Evolutionary conservation across 2,888 invertebrate species (phyloP), one percentile per base, ranked within the genome.

Genomic region (Fragum fragum): DNA sequence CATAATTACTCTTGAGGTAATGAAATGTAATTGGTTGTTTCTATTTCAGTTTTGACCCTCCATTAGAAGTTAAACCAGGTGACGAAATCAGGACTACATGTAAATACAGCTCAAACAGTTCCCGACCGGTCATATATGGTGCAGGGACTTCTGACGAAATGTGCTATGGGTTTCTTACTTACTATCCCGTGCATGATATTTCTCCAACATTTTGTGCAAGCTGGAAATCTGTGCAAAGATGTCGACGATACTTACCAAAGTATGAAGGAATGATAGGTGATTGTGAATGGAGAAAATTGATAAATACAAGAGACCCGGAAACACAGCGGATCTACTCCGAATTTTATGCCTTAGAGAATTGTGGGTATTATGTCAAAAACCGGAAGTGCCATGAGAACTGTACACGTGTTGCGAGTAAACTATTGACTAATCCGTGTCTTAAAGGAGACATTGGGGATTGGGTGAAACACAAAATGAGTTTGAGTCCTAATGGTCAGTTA

Each of bases 131-230:
- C 18, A 68, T 52, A 28, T 89, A 80, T 42, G 89, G 89, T 6
- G 82, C 81, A 9, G 86, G 85, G 2, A 87, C 88, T 1, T 69
- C 70, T 11, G 87, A 89, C 69, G 89, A 88, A 79, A 89, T 89
- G 89, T 89, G 89, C 68, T 88, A 85, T 70, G 87, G 88, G 3
- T 88, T 89, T 73, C 26, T 89, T 11, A 87, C 88, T 0, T 88
- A 88, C 61, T 88, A 83, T 39, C 89, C 89, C 0, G 66, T 66
- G 11, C 76, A 87, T 39, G 71, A 80, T 26, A 79, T 88, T 23
- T 42, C 71, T 18, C 72, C 75, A 5, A 81, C 85, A 0, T 77
- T 83, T 26, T 89, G 88, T 53, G 86, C 85, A 0, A 80, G 81
- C 16, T 88, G 88, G 86, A 89, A 89, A 74, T 68, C 75, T 1